Base-by-base conservation (phyloP, 2,888 invertebrate genomes). In the Chrysina gloriosa region DNA sequence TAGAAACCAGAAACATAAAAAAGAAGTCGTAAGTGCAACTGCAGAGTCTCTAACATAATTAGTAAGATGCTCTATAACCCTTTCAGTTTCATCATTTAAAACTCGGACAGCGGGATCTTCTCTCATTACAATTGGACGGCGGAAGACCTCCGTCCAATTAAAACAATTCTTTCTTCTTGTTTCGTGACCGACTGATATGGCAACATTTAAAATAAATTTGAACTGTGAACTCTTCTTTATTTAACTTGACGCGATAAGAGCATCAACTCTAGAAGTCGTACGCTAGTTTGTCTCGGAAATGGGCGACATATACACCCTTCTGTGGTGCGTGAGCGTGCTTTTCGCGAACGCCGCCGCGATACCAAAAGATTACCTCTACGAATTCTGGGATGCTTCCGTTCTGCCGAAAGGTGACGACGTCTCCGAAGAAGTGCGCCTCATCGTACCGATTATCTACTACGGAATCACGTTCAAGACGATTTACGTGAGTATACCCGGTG, bases 401-500 rank as follows among this genome's bases (percentile, higher is more conserved):
- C 80, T 92, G 63, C 86, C 86, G 9, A 80, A 78, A 52, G 86
- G 86, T 0, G 86, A 88, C 73, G 91, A 92, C 72, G 83, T 88
- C 11, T 86, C 90, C n/a, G 88, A 91, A 7, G 85, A 86, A 0
- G 91, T 92, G 79, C 78, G 80, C 2, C 85, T 95, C 1, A 86
- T 85, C 77, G 90, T 90, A 34, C 94, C 96, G 1, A 87, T 97
- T 65, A 85, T 88, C 56, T 95, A 95, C 84, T 97, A 90, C 81
- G 92, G 92, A 74, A 89, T 90, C 73, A 84, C 84, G 70, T 95
- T 93, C 82, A 88, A 90, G 65, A 86, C 88, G 31, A 85, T 96
- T 77, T 96, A 87, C 83, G 96, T 97, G 85, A 95, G 96, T 95
- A 77, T 42, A 34, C 36, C 19, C n/a, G n/a, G n/a, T n/a, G n/a